These are phyloP conservation scores for Brevimyrus niger DNA, from an alignment of 2,113 vertebrate species.

Conservation along the genomic window DNA sequence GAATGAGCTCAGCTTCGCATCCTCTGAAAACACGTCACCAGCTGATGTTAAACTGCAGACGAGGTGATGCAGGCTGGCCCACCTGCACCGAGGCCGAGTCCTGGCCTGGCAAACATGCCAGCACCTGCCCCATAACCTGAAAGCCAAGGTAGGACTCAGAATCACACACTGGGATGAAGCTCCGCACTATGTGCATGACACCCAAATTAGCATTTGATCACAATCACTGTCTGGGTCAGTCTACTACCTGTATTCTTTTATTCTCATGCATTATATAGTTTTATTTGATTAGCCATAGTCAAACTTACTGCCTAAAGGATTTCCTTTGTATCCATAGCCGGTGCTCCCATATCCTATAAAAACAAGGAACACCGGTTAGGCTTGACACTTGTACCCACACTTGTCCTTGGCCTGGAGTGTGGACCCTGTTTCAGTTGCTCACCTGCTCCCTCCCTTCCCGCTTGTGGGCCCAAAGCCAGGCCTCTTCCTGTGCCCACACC, in stretches of 20 bases:
- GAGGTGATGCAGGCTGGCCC: not conserved
- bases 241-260: not conserved
- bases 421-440: not conserved
- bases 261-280: not conserved
- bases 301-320: constrained; percentile 17
- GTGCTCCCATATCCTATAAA: constrained; percentile 10
- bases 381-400: not conserved
- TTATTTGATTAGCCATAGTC: not conserved
- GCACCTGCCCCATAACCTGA: constrained; percentile 19
- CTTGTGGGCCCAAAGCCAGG: not conserved
- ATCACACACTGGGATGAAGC: not conserved
- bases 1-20: not conserved
- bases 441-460: constrained; percentile 1
- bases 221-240: not conserved
- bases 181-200: not conserved
- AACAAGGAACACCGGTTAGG: not conserved
- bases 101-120: not conserved
- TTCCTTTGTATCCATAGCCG: constrained; percentile 16
- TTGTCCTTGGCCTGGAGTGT: not conserved
- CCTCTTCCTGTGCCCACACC: not conserved
- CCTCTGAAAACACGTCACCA: not conserved
- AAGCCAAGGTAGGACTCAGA: not conserved
- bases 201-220: not conserved
- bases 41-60: not conserved
- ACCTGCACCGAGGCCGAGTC: constrained; percentile 5